Conservation (phyloP, 2,113 vertebrate species). For the Actenoides lindsayi region DNA sequence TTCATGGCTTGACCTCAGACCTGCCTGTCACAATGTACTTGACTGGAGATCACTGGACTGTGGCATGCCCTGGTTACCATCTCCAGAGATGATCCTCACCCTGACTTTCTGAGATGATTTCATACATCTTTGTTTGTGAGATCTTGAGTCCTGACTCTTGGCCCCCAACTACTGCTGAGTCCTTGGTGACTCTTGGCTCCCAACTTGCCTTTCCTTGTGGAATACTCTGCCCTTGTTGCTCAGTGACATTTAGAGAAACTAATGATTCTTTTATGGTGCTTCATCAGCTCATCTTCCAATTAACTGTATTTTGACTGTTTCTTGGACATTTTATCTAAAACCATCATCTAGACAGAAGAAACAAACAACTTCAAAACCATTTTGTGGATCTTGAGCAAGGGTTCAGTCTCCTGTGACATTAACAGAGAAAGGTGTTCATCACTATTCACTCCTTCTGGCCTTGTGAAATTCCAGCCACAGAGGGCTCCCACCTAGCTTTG, state of each 20-base stretch:
- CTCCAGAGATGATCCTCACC: neutral
- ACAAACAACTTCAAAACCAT: neutral
- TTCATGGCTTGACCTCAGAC: neutral
- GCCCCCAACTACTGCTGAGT: neutral
- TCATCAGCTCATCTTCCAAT: neutral
- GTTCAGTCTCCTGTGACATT: neutral
- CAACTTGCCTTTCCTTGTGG: neutral
- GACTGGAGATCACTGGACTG: neutral
- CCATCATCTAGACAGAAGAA: neutral
- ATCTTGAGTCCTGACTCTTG: neutral
- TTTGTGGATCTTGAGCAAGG: neutral
- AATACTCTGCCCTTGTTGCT: neutral
- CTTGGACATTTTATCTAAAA: neutral
- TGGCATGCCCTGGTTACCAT: neutral
- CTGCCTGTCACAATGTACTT: neutral
- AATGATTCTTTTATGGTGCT: neutral
- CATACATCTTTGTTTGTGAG: neutral
- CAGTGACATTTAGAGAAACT: neutral
- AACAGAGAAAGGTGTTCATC: neutral
- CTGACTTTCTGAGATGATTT: neutral
- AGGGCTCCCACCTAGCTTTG: neutral
- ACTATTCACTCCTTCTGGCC: neutral
- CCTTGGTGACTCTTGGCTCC: neutral
- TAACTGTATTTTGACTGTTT: neutral
- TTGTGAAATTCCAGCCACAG: neutral